phyloP scores from a whole-genome alignment of 2,113 vertebrate genomes.

The Passer domesticus region DNA sequence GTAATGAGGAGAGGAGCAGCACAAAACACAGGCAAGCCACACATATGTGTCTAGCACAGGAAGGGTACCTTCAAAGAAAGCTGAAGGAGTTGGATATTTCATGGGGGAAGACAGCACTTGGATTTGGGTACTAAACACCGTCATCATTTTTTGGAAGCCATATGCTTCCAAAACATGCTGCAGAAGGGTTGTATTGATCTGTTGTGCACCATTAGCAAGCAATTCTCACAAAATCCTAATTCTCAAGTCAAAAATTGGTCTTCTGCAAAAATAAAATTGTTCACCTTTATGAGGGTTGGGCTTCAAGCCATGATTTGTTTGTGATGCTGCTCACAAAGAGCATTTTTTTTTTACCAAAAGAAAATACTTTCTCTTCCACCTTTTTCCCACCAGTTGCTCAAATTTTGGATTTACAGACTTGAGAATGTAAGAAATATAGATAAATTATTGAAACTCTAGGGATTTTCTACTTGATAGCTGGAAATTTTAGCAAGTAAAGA shows the following conservation, averaged over 20 bases:
- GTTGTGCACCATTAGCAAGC: background rate
- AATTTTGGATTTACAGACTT: background rate
- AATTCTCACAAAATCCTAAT: background rate
- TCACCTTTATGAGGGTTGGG: background rate
- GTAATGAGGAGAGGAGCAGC: background rate
- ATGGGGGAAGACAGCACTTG: background rate
- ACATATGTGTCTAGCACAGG: background rate
- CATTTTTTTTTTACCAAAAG: background rate
- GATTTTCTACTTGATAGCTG: background rate
- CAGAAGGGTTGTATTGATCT: background rate
- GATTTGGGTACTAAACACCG: background rate
- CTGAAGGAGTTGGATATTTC: background rate
- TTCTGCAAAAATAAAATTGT: background rate
- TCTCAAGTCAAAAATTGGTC: background rate
- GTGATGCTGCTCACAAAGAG: background rate
- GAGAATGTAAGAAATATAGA: background rate
- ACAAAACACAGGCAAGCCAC: background rate
- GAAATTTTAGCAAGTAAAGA: background rate
- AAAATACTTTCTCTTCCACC: background rate
- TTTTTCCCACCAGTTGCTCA: background rate
- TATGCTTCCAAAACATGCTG: background rate
- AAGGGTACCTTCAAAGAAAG: background rate
- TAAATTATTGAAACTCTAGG: background rate
- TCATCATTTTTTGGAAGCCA: background rate
- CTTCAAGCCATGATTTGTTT: background rate